Percentiles rank a stretch among this genome's conserved stretches.
These are phyloP conservation scores for Meloe dianella DNA, from an alignment of 2,888 invertebrate species.

Conservation along the genomic window DNA sequence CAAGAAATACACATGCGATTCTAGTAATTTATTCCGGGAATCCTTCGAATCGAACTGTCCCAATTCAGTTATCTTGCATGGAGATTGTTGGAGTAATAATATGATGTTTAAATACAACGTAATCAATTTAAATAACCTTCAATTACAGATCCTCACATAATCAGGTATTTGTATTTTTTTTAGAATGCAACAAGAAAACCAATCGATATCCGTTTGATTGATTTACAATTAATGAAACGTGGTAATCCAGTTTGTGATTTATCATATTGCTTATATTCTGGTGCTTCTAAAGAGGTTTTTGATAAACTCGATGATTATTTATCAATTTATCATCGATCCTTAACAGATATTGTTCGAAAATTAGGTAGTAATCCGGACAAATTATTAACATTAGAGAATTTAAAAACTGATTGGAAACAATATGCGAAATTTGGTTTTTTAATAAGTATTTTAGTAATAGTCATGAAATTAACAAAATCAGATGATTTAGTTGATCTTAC, in stretches of 20 bases:
- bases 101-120: constrained; percentile 45
- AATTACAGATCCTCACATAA: neutral
- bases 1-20: neutral
- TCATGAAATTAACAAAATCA: constrained; percentile 23
- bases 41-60: neutral
- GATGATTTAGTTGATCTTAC: constrained; percentile 24
- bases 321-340: constrained; percentile 47
- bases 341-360: constrained; percentile 39
- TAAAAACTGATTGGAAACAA: constrained; percentile 41
- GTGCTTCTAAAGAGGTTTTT: constrained; percentile 44
- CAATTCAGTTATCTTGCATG: constrained; percentile 40
- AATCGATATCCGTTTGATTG: constrained; percentile 25
- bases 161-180: constrained; percentile 9
- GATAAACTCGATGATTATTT: constrained; percentile 46
- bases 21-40: neutral
- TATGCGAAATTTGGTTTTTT: constrained; percentile 37
- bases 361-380: constrained; percentile 42
- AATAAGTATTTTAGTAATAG: constrained; percentile 34
- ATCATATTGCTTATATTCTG: constrained; percentile 50
- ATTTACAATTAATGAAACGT: constrained; percentile 41
- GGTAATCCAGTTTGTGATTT: constrained; percentile 48
- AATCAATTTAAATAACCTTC: neutral
- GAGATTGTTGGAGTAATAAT: constrained; percentile 46
- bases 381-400: constrained; percentile 45
- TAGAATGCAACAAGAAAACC: constrained; percentile 2